Percentiles rank a stretch among this genome's conserved stretches.
phyloP scores from a whole-genome alignment of 1,140 invertebrate species.

The Neodiprion virginianus region DNA sequence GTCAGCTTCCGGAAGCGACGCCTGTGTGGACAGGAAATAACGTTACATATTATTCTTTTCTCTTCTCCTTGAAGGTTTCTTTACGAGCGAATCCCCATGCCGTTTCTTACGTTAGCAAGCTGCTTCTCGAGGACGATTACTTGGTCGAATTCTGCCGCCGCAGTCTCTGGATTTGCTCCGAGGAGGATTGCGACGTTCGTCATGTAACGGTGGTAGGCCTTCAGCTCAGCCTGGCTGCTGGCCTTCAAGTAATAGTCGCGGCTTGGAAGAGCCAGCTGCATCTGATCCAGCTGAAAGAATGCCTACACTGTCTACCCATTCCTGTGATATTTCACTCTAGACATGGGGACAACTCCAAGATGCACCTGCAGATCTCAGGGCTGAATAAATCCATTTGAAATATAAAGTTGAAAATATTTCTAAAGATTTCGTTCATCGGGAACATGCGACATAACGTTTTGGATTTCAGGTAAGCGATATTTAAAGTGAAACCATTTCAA shows the following conservation, averaged over 20 bases:
- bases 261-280: conserved; percentile 79
- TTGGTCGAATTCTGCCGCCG: conserved; percentile 69
- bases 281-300: conserved; percentile 77
- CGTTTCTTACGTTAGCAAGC: conserved; percentile 74
- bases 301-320: not conserved
- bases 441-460: no score
- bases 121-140: conserved; percentile 80
- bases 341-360: no score
- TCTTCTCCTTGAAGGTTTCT: not conserved
- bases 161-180: conserved; percentile 72
- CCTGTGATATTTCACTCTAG: not conserved
- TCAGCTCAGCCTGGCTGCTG: conserved; percentile 70
- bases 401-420: no score
- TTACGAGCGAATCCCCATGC: not conserved
- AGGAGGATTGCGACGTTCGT: conserved; percentile 76
- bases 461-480: no score
- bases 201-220: conserved; percentile 82
- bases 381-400: no score
- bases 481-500: no score
- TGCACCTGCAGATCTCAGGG: no score
- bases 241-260: conserved; percentile 82
- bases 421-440: no score
- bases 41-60: conserved; percentile 7
- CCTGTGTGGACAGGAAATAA: conserved; percentile 55
- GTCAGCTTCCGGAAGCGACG: conserved; percentile 79